phyloP scores from a whole-genome alignment of 2,888 invertebrate genomes.

The Lumbricus terrestris region DNA sequence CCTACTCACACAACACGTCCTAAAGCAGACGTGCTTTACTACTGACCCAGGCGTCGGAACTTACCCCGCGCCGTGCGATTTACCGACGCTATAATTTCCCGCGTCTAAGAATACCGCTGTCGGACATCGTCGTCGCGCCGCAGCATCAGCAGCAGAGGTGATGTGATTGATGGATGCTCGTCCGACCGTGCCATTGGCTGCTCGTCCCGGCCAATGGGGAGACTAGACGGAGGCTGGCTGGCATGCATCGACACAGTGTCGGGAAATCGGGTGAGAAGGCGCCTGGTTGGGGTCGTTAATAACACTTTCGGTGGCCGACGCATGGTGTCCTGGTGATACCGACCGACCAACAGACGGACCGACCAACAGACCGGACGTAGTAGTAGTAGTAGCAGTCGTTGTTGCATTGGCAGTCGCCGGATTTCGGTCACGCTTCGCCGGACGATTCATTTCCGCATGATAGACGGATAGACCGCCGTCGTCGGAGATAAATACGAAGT shows the following conservation, averaged over 20 bases:
- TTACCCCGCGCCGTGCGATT: neutral
- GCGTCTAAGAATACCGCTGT: neutral
- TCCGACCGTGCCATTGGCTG: neutral
- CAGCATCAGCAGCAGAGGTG: neutral
- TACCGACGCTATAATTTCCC: neutral
- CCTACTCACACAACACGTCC: neutral
- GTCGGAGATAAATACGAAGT: neutral
- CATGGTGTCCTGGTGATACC: neutral
- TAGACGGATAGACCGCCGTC: too few relatives aligned
- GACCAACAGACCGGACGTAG: too few relatives aligned
- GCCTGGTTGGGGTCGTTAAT: neutral
- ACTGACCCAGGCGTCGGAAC: neutral
- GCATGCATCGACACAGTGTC: neutral
- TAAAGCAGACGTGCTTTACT: neutral
- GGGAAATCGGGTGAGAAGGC: neutral
- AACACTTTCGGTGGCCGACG: neutral
- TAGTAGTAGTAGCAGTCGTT: too few relatives aligned
- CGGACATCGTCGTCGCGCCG: conserved; percentile 10
- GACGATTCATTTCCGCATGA: neutral
- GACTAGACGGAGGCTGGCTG: neutral
- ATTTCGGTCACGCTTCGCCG: neutral
- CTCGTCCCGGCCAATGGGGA: neutral
- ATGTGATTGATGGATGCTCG: neutral
- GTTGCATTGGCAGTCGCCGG: neutral
- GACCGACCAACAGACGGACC: too few relatives aligned